A percentile compares a stretch with the other conserved stretches of the same genome.
Conservation (phyloP, 2,888 invertebrate species). For the Seira sanloemensis region DNA sequence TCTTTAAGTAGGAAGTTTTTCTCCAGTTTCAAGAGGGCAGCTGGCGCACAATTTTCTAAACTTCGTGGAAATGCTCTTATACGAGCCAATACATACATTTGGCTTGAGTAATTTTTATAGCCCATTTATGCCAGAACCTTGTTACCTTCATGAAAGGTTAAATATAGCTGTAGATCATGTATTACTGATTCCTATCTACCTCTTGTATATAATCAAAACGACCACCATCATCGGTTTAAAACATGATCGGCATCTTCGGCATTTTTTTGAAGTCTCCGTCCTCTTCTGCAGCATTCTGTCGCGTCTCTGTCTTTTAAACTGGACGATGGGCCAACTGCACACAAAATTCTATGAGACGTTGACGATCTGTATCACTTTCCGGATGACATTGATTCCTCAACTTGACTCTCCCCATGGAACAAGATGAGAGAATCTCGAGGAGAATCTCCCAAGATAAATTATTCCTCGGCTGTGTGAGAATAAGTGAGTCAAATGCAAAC, state of each 20-base stretch:
- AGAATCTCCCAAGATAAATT: not conserved
- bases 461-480: not conserved
- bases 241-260: constrained; percentile 35
- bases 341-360: not conserved
- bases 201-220: constrained; percentile 53
- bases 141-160: constrained; percentile 61
- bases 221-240: constrained; percentile 51
- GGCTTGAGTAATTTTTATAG: constrained; percentile 54
- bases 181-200: constrained; percentile 52
- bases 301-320: no score
- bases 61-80: no score
- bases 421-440: constrained; percentile 25
- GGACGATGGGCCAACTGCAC: no score
- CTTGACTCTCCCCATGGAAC: constrained; percentile 10
- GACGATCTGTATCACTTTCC: not conserved
- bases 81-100: no score
- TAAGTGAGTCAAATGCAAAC: no score
- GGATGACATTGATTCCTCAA: not conserved
- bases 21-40: not conserved
- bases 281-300: not conserved
- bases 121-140: constrained; percentile 54
- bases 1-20: not conserved
- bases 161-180: constrained; percentile 26
- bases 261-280: constrained; percentile 11
- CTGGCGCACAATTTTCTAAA: not conserved